phyloP scores from a whole-genome alignment of 2,113 vertebrate species.

The Nothocercus julius region DNA sequence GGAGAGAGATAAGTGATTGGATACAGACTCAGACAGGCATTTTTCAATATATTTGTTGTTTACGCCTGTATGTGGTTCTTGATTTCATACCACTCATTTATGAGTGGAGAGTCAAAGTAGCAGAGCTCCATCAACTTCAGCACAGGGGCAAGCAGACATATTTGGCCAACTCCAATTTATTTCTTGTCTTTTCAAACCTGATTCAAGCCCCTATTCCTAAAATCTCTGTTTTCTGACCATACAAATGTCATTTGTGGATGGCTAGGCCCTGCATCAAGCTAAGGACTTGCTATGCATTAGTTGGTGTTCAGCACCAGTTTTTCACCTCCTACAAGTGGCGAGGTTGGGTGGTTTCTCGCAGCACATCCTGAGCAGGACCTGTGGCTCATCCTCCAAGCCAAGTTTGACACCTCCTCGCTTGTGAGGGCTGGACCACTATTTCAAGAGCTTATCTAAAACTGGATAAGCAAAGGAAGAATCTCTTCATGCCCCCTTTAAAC shows the following conservation, averaged over 20 bases:
- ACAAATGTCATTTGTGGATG: not conserved
- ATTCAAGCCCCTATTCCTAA: not conserved
- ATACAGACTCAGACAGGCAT: not conserved
- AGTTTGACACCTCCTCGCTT: fast-evolving
- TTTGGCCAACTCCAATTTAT: not conserved
- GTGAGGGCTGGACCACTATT: not conserved
- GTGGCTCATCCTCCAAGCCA: not conserved
- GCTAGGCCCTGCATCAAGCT: not conserved
- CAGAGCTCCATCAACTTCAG: not conserved
- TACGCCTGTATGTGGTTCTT: not conserved
- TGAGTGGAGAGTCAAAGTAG: not conserved
- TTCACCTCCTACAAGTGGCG: not conserved
- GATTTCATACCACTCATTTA: not conserved
- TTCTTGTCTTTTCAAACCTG: not conserved
- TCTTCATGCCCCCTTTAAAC: not conserved
- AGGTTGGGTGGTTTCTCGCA: fast-evolving
- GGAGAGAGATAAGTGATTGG: not conserved
- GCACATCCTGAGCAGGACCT: fast-evolving
- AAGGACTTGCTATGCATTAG: not conserved
- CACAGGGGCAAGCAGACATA: not conserved
- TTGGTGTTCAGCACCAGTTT: not conserved
- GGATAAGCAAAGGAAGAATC: not conserved
- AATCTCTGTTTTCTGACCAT: not conserved
- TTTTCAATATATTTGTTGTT: not conserved
- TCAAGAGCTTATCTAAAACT: not conserved